These are phyloP conservation scores for Dromococcyx pavoninus DNA, from an alignment of 2,797 vertebrate genomes.

Conservation along the genomic window DNA sequence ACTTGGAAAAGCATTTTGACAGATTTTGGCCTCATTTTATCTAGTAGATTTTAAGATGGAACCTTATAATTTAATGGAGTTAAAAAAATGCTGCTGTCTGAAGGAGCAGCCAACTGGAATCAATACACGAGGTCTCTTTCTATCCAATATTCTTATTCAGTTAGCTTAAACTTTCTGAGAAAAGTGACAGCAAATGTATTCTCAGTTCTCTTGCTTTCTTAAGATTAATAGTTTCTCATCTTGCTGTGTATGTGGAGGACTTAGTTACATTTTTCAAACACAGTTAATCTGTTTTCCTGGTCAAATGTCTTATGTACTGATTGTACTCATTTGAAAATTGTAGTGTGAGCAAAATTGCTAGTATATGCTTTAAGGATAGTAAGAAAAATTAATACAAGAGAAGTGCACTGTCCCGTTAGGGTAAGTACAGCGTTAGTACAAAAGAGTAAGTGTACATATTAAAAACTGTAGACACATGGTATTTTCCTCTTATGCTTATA, in stretches of 20 bases:
- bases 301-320: neutral
- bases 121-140: neutral
- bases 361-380: neutral
- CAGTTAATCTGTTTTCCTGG: neutral
- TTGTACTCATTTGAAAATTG: neutral
- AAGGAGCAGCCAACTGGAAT: neutral
- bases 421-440: neutral
- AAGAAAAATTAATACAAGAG: neutral
- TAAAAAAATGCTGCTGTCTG: neutral
- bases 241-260: neutral
- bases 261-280: neutral
- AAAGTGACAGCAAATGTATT: neutral
- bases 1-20: neutral
- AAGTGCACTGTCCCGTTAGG: neutral
- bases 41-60: neutral
- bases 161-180: neutral
- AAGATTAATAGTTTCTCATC: neutral
- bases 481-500: neutral
- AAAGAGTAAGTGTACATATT: neutral
- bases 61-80: neutral
- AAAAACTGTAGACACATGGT: neutral
- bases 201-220: neutral
- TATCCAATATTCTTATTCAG: neutral
- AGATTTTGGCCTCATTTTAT: neutral
- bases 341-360: neutral